Conservation (phyloP, 2,113 vertebrate species). For the Oplegnathus fasciatus region DNA sequence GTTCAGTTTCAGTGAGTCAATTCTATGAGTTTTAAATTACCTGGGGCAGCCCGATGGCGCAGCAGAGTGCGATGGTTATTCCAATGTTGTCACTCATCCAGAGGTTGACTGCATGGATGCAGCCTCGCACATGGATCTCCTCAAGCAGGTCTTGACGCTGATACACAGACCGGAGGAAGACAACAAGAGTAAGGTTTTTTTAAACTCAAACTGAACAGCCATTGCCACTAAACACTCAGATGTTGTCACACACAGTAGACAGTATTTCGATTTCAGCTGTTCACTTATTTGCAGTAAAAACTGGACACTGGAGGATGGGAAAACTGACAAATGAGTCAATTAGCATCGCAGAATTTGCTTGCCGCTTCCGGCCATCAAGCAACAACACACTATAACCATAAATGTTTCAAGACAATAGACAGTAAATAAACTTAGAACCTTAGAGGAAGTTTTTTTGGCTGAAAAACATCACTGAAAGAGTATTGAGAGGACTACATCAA, state of each 20-base stretch:
- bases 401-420: background rate
- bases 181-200: slow-evolving; percentile 20
- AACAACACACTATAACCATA: background rate
- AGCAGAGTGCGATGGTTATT: slow-evolving; percentile 87
- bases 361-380: background rate
- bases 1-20: background rate
- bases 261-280: background rate
- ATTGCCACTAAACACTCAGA: background rate
- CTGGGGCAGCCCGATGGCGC: slow-evolving; percentile 90
- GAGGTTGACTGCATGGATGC: slow-evolving; percentile 91
- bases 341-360: background rate
- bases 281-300: background rate
- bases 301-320: background rate
- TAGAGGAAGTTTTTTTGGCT: too few species aligned
- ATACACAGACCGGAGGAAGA: slow-evolving; percentile 26
- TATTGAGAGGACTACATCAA: background rate
- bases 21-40: slow-evolving; percentile 73
- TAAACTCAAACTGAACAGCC: slow-evolving; percentile 14
- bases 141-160: slow-evolving; percentile 88
- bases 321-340: background rate
- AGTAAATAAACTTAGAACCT: background rate
- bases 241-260: background rate
- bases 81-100: slow-evolving; percentile 93
- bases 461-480: too few species aligned
- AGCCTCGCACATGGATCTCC: slow-evolving; percentile 90